Evolutionary conservation across 2,113 vertebrate genomes (phyloP).

Genomic region (Scomber scombrus): DNA sequence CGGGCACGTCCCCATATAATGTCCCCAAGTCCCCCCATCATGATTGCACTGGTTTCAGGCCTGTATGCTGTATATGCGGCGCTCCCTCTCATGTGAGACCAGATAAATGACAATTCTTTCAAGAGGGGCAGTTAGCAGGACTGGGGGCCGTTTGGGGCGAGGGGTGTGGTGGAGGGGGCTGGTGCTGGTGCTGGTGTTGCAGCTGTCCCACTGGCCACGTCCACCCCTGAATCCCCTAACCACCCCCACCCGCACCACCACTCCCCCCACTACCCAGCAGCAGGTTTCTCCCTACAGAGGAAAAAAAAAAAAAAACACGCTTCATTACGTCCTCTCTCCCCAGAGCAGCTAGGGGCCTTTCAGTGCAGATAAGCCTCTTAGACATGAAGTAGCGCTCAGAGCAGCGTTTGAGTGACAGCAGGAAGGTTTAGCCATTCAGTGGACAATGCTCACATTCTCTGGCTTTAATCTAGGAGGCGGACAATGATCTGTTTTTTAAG

Average conservation of each 20-base stretch:
- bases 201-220: conserved; percentile 92
- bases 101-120: conserved; percentile 97
- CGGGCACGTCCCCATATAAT: conserved; percentile 73
- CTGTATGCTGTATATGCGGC: conserved; percentile 63
- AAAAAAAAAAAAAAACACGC: conserved; percentile 95
- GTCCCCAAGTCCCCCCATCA: conserved; percentile 64
- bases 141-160: conserved; percentile 33
- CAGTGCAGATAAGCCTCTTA: conserved; percentile 99
- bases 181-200: conserved; percentile 80
- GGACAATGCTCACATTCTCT: conserved; percentile 99
- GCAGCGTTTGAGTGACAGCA: conserved; percentile 99
- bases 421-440: conserved; percentile 99
- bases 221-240: conserved; percentile 70
- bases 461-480: conserved; percentile 99
- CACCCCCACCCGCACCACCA: conserved; percentile 49
- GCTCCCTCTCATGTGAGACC: conserved; percentile 93
- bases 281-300: conserved; percentile 97
- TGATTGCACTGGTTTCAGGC: conserved; percentile 28
- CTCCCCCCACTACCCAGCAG: conserved; percentile 86
- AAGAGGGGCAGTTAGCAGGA: conserved; percentile 78
- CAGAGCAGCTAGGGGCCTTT: conserved; percentile 99
- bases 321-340: conserved; percentile 99
- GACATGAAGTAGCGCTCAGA: conserved; percentile 99
- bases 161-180: conserved; percentile 1
- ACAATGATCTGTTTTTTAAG: conserved; percentile 99